Conservation (phyloP, 2,113 vertebrate genomes). For the Passer montanus region DNA sequence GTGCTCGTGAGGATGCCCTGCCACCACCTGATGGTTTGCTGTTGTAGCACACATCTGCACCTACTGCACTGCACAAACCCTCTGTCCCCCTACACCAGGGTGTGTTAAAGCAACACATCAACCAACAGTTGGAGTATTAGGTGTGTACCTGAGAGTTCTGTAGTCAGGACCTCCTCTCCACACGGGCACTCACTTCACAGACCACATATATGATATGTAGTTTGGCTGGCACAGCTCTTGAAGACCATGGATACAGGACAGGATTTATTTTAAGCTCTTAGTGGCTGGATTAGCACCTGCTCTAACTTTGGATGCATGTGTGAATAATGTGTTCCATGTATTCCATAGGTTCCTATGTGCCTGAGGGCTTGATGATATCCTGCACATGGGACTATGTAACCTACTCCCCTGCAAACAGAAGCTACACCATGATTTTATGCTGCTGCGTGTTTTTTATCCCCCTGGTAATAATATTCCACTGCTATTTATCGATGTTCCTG, state of each 20-base stretch:
- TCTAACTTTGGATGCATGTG: not conserved
- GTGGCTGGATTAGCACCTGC: not conserved
- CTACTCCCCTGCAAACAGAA: constrained; percentile 71
- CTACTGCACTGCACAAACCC: too few species aligned
- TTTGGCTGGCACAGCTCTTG: not conserved
- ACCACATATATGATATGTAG: not conserved
- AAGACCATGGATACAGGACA: not conserved
- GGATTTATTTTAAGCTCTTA: not conserved
- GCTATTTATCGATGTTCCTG: constrained; percentile 72
- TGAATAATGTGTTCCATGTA: not conserved
- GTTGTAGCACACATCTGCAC: accelerated
- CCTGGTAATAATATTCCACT: constrained; percentile 68
- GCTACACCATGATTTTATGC: constrained; percentile 76
- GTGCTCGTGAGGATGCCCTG: accelerated
- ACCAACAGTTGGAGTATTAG: not conserved
- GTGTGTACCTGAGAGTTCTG: not conserved
- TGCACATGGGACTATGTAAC: constrained; percentile 76
- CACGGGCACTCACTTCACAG: accelerated
- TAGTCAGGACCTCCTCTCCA: not conserved
- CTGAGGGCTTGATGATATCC: constrained; percentile 76
- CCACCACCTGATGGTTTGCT: not conserved
- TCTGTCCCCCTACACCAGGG: not conserved
- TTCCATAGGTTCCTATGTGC: constrained; percentile 72
- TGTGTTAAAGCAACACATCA: not conserved
- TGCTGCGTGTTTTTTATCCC: constrained; percentile 76